These are phyloP conservation scores for Ennomos erosarius DNA, from an alignment of 2,888 invertebrate species.

Conservation along the genomic window DNA sequence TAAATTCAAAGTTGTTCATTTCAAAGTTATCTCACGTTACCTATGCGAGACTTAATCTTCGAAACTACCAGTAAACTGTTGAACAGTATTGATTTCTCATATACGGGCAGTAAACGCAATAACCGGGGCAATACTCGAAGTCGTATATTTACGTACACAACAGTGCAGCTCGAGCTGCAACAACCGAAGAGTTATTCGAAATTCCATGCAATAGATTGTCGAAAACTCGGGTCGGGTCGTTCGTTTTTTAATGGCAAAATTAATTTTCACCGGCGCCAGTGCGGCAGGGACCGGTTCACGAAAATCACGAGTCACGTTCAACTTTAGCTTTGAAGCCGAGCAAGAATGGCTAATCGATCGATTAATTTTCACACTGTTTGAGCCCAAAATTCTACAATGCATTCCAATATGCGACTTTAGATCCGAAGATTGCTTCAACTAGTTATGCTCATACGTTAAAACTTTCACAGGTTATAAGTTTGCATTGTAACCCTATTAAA, in stretches of 20 bases:
- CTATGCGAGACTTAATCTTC: constrained; percentile 12
- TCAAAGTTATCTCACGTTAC: neutral
- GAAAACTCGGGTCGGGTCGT: constrained; percentile 58
- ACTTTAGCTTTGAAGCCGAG: constrained; percentile 72
- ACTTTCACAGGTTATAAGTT: constrained; percentile 1
- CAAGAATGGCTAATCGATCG: constrained; percentile 80
- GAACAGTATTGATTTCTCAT: constrained; percentile 30
- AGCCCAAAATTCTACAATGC: constrained; percentile 68
- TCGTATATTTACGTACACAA: constrained; percentile 45
- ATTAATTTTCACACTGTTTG: constrained; percentile 80
- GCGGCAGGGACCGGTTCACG: constrained; percentile 67
- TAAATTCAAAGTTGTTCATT: neutral
- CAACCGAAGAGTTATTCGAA: constrained; percentile 53
- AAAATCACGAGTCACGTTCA: constrained; percentile 74
- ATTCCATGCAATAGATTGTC: constrained; percentile 60
- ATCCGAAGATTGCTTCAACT: constrained; percentile 11
- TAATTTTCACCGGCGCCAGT: constrained; percentile 66
- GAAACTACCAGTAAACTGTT: constrained; percentile 17
- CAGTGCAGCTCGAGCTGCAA: constrained; percentile 48
- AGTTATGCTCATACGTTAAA: constrained; percentile 10
- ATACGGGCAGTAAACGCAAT: constrained; percentile 37
- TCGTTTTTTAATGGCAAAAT: constrained; percentile 67
- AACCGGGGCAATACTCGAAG: constrained; percentile 51
- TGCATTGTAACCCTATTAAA: constrained; percentile 13
- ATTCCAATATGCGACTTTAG: constrained; percentile 49